Percentiles rank a stretch among this genome's conserved stretches.
These are phyloP conservation scores for Heterocephalus glaber DNA, from an alignment of 2,113 vertebrate species.

Conservation along the genomic window DNA sequence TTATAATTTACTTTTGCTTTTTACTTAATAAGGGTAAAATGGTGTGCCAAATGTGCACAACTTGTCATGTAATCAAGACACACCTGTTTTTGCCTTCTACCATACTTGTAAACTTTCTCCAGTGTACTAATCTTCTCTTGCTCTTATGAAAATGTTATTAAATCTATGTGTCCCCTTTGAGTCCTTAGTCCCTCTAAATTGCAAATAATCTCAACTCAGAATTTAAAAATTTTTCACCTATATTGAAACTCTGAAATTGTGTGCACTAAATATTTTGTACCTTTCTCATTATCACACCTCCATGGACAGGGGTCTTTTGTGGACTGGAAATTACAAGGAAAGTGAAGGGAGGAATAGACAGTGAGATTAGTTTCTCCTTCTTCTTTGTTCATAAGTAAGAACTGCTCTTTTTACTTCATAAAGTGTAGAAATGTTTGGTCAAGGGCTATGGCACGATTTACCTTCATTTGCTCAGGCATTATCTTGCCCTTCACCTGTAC, in stretches of 20 bases:
- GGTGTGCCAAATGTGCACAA: background rate
- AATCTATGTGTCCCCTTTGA: constrained; percentile 6
- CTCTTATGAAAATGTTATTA: background rate
- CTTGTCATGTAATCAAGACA: background rate
- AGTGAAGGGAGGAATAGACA: background rate
- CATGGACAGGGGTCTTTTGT: background rate
- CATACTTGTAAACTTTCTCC: background rate
- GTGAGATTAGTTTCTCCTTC: background rate
- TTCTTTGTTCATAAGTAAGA: background rate
- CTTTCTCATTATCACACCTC: background rate
- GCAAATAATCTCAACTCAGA: constrained; percentile 20
- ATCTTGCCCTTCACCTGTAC: background rate
- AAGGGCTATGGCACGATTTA: background rate
- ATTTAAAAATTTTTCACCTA: background rate
- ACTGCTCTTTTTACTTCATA: background rate
- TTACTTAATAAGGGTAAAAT: background rate
- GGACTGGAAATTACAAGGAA: background rate
- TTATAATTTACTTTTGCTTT: constrained; percentile 25
- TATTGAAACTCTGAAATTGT: background rate
- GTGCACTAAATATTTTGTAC: background rate
- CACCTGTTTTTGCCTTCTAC: background rate
- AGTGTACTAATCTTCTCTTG: background rate
- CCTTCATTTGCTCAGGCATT: background rate
- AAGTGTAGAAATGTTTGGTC: background rate
- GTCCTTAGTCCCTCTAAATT: background rate